These are phyloP conservation scores for Ips nitidus DNA, from an alignment of 1,140 invertebrate genomes.

Conservation along the genomic window DNA sequence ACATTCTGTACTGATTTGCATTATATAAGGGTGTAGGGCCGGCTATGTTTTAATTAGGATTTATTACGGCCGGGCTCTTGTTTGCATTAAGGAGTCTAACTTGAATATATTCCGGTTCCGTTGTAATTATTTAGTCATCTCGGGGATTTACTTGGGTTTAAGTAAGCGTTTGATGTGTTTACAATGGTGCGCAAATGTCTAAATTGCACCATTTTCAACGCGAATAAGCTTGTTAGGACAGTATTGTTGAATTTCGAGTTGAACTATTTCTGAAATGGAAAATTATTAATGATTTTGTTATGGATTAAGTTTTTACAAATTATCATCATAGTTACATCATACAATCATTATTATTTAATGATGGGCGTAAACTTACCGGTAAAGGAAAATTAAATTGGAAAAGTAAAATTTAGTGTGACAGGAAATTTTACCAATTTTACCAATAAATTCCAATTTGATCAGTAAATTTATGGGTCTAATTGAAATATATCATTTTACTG, in stretches of 20 bases:
- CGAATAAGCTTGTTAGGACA: neutral
- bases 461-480: too few species aligned
- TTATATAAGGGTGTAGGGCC: conserved; percentile 25
- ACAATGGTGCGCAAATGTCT: conserved; percentile 7
- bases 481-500: too few species aligned
- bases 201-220: conserved; percentile 4
- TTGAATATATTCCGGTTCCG: conserved; percentile 17
- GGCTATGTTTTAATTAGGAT: conserved; percentile 28
- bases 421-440: too few species aligned
- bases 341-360: too few species aligned
- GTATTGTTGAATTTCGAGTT: neutral
- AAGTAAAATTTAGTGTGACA: too few species aligned
- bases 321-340: too few species aligned
- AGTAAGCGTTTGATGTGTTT: conserved; percentile 13
- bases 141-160: conserved; percentile 3
- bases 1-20: conserved; percentile 28
- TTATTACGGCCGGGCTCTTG: conserved; percentile 15
- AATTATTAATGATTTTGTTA: neutral
- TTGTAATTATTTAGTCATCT: conserved; percentile 20
- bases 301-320: too few species aligned
- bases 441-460: too few species aligned
- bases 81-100: conserved; percentile 18
- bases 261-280: neutral
- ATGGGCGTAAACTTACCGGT: too few species aligned
- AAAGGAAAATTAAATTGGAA: too few species aligned